These are phyloP conservation scores for Gymnoscopelus microlampas DNA, from an alignment of 2,797 vertebrate species.

Conservation along the genomic window DNA sequence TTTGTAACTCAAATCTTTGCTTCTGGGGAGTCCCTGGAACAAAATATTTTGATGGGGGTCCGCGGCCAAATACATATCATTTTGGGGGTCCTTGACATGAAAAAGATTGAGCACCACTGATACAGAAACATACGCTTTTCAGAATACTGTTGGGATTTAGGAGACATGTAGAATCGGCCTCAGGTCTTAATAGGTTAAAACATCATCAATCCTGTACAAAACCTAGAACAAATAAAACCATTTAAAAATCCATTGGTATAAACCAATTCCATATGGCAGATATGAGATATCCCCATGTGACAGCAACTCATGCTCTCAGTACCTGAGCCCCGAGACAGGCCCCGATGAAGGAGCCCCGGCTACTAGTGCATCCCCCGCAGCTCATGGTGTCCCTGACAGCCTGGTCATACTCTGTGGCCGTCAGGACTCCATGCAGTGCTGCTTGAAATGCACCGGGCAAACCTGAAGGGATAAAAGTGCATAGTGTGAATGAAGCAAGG, in stretches of 20 bases:
- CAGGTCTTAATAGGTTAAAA: no score
- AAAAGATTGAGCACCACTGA: no score
- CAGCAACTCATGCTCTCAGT: background rate
- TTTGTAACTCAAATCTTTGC: no score
- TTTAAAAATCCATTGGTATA: background rate
- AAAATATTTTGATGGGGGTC: no score
- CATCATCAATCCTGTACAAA: background rate
- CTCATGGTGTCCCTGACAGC: conserved; percentile 79
- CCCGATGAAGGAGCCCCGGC: conserved; percentile 81
- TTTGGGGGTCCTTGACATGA: no score
- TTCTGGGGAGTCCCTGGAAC: no score
- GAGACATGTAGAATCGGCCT: no score
- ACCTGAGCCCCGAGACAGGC: conserved; percentile 83
- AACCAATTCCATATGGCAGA: no score
- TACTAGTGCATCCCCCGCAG: conserved; percentile 83
- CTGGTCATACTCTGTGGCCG: conserved; percentile 67
- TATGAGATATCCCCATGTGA: no score
- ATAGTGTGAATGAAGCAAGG: background rate
- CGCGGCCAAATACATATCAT: no score
- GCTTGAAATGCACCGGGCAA: conserved; percentile 84
- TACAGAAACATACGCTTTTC: no score
- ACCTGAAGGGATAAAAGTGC: conserved; percentile 58
- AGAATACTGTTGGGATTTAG: no score
- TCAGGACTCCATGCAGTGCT: conserved; percentile 82
- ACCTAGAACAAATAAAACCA: background rate